phyloP scores from a whole-genome alignment of 35 echinoderm and acorn worm genomes.

The Anneissia japonica region DNA sequence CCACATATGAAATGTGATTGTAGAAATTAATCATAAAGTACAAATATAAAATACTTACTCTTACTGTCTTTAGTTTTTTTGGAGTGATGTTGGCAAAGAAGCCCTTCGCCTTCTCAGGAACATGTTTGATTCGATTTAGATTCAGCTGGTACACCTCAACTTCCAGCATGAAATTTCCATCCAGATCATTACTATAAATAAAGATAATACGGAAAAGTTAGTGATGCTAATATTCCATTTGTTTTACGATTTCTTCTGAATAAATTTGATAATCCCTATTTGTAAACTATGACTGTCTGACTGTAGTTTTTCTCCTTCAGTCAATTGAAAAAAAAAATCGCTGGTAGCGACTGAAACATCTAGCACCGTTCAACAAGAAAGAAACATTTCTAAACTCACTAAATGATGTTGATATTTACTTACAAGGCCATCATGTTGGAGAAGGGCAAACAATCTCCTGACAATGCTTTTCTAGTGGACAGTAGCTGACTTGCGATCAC shows the following conservation, averaged over 20 bases:
- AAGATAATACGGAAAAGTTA: too few relatives aligned
- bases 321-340: too few relatives aligned
- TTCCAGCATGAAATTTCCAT: slow-evolving; percentile 82
- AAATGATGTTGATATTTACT: slow-evolving; percentile 13
- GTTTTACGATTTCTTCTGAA: too few relatives aligned
- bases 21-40: too few relatives aligned
- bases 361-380: too few relatives aligned
- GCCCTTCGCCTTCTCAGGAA: slow-evolving; percentile 30
- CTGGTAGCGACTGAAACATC: too few relatives aligned
- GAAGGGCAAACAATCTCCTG: slow-evolving; percentile 83
- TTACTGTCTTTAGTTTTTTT: slow-evolving; percentile 53
- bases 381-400: not conserved
- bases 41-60: slow-evolving; percentile 35
- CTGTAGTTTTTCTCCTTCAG: too few relatives aligned
- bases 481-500: slow-evolving; percentile 66
- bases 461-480: slow-evolving; percentile 55
- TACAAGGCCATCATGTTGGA: slow-evolving; percentile 74
- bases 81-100: slow-evolving; percentile 60
- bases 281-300: too few relatives aligned
- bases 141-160: slow-evolving; percentile 74
- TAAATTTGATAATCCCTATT: too few relatives aligned
- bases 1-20: too few relatives aligned
- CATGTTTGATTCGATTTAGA: slow-evolving; percentile 36
- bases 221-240: too few relatives aligned
- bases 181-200: slow-evolving; percentile 74